Conservation (phyloP, 2,888 invertebrate genomes). For the Marronus borbonicus region DNA sequence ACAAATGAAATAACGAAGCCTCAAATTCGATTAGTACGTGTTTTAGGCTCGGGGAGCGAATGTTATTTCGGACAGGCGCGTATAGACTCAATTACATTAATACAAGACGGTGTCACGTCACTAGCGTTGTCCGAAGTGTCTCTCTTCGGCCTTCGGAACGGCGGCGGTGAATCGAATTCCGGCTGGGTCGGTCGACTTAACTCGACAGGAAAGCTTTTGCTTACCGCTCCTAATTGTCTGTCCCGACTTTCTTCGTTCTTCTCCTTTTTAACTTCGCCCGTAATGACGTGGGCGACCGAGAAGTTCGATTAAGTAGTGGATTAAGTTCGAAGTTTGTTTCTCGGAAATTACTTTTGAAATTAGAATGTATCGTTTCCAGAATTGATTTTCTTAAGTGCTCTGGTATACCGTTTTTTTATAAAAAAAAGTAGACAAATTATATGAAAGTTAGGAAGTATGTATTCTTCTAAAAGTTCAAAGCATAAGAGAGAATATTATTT, state of each 20-base stretch:
- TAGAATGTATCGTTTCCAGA: slow-evolving; percentile 15
- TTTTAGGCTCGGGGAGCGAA: slow-evolving; percentile 67
- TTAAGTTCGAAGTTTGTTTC: slow-evolving; percentile 20
- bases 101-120: slow-evolving; percentile 64
- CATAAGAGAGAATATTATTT: no score
- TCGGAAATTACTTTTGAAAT: slow-evolving; percentile 3
- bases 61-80: slow-evolving; percentile 72
- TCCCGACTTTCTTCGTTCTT: slow-evolving; percentile 5
- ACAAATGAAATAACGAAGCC: slow-evolving; percentile 69
- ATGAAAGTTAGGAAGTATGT: no score
- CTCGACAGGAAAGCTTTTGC: slow-evolving; percentile 37
- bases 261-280: neutral
- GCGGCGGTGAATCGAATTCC: slow-evolving; percentile 8
- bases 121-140: slow-evolving; percentile 28
- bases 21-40: slow-evolving; percentile 64
- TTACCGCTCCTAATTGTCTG: slow-evolving; percentile 26
- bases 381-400: slow-evolving; percentile 22
- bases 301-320: slow-evolving; percentile 1
- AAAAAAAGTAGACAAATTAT: neutral
- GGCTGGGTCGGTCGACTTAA: neutral
- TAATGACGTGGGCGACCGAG: slow-evolving; percentile 6
- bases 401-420: neutral
- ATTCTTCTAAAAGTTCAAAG: no score
- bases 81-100: slow-evolving; percentile 68
- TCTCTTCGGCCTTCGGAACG: neutral